phyloP scores from a whole-genome alignment of 64 coral and sea anemone genomes.

The Porites australiensis region DNA sequence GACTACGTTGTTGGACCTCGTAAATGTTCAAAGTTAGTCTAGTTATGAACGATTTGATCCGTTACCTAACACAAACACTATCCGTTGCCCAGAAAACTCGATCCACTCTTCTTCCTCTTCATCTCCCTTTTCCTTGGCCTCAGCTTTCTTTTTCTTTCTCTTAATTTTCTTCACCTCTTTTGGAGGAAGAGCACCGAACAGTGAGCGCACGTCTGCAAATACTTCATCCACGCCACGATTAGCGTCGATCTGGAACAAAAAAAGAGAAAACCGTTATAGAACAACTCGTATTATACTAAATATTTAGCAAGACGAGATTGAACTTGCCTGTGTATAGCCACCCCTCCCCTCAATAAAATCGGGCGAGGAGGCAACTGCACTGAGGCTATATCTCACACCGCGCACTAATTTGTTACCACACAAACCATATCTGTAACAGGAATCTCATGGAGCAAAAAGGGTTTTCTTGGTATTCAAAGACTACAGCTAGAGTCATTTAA shows the following conservation, averaged over 20 bases:
- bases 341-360: no score
- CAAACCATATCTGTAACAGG: no score
- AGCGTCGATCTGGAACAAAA: constrained; percentile 68
- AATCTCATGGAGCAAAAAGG: no score
- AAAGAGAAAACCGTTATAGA: no score
- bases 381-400: no score
- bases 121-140: constrained; percentile 1
- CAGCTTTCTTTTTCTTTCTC: constrained; percentile 75
- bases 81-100: constrained; percentile 86
- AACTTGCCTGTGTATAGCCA: no score
- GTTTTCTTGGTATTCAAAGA: no score
- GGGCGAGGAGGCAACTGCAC: no score
- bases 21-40: background rate
- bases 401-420: no score
- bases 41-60: background rate
- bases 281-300: no score
- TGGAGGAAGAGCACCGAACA: constrained; percentile 83
- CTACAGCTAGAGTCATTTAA: no score
- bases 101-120: constrained; percentile 82
- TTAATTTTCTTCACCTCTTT: constrained; percentile 67
- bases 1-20: background rate
- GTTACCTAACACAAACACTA: constrained; percentile 92
- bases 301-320: no score
- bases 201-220: constrained; percentile 70
- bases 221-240: constrained; percentile 80